Base-by-base conservation (phyloP, 1,140 invertebrate species). In the Tyrophagus putrescentiae region DNA sequence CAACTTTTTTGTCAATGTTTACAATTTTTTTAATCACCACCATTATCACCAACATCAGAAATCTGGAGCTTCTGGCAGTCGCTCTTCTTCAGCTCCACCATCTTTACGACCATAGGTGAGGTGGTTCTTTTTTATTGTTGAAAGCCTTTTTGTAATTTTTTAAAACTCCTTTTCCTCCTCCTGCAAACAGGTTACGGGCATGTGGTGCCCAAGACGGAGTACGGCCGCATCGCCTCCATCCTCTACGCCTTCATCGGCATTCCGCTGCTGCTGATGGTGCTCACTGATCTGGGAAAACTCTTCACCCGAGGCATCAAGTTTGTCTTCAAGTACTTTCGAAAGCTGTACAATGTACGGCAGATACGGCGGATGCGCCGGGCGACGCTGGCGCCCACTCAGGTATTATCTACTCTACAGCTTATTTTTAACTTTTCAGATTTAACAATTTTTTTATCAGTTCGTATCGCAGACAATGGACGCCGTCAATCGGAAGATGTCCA, bases 121-220 rank as follows among this genome's bases (percentile, higher is more conserved):
- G 29, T 33, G 18, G 13, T 59, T 27, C 33, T 33, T 9, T 2
- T 63, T 34, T 18, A 41, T n/a, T 16, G 9, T 9, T 4, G 34
- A 27, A 61, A 34, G 7, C 5, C 18, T 23, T 13, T 25, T 48
- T 11, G 13, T 16, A 50, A 23, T 13, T 31, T 57, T n/a, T 45
- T 18, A 54, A 21, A n/a, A 31, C 52, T 25, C 77, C 79, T n/a
- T n/a, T n/a, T n/a, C n/a, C n/a, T n/a, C n/a, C n/a, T n/a, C n/a
- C n/a, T n/a, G n/a, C n/a, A n/a, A n/a, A 33, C 72, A 94, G 91
- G 91, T 68, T 96, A 95, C 74, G 91, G 92, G 48, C 87, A 96
- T 71, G 87, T 95, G 62, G 81, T 82, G 32, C 91, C 93, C 0
- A 82, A 81, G 57, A 97, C 93, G 6, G 79, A 74, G 1, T 78